Base-by-base conservation (phyloP, 1,140 invertebrate species). In the Sminthurides bifidus region DNA sequence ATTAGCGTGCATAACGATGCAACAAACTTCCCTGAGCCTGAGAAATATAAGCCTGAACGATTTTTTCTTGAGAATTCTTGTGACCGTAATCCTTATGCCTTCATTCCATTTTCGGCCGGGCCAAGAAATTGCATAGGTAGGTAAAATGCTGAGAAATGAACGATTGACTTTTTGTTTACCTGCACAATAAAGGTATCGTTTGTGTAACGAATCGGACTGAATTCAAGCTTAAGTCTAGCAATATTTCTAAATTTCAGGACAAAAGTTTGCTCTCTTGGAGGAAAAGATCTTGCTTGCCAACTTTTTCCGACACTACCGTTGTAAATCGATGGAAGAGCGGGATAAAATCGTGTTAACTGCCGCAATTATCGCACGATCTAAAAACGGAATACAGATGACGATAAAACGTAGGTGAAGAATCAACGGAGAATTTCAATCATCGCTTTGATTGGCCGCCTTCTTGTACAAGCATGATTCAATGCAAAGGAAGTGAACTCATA, bases 1-100 rank as follows among this genome's bases (percentile, higher is more conserved):
- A 75, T 75, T 21, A 71, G 76, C 66, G 60, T 89, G 26, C 87
- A 91, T 68, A 74, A 80, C 44, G 76, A 84, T 66, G 71, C 76
- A 1, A 71, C 78, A 23, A 67, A 77, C 23, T 90, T 79, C 67
- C 75, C 78, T 26, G 75, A 88, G 51, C 85, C 71, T 8, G 71
- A 77, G 17, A 59, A 35, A 5, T 80, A 75, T 60, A 67, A 76
- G 64, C 77, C 77, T 0, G 75, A 78, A 10, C 60, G 77, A 58
- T 79, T 79, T 64, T 53, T 71, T 12, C 67, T 37, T 19, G 45
- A 56, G 23, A 56, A 56, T 50, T 50, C 45, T 1, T 3, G 24
- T 30, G 54, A 46, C 17, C 38, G 54, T 31, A 31, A 50, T 56
- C 45, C 45, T 14, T 56, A 49, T 43, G 23, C 54, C n/a, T 56